Base-by-base conservation (phyloP, 2,888 invertebrate genomes). In the Chirona hameri region DNA sequence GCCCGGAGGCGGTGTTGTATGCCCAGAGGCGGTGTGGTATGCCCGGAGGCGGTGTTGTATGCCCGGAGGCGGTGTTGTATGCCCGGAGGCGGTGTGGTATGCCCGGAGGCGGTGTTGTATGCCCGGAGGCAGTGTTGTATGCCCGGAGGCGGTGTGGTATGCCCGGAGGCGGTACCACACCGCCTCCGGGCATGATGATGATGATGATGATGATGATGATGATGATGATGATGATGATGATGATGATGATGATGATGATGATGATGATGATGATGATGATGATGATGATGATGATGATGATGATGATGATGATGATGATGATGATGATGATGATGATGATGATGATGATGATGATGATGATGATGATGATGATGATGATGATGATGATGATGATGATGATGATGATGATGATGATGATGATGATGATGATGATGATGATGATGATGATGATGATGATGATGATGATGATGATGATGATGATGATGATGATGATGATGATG, bases 191-290 rank as follows among this genome's bases (percentile, higher is more conserved):
- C 21, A 65, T n/a, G 65, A 65, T n/a, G 65, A 65, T n/a, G 65
- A 65, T n/a, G 65, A 65, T n/a, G 65, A 65, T n/a, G 65, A 65
- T n/a, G 65, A 65, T n/a, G 65, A 65, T n/a, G 65, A 65, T n/a
- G 65, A 65, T n/a, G 65, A 65, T n/a, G 65, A 65, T n/a, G 65
- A 65, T n/a, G 65, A 65, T n/a, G 65, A 65, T n/a, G 65, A 65
- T n/a, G n/a, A 65, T 65, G 65, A 65, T 65, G n/a, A 65, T 65
- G n/a, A 65, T 65, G n/a, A 65, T 65, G n/a, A 65, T 65, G n/a
- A 65, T 65, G n/a, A 65, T 65, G n/a, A 65, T 65, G n/a, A 65
- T 65, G n/a, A 65, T 65, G n/a, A 65, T 65, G n/a, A 65, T 65
- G n/a, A 65, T 65, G n/a, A 65, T 65, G n/a, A 65, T 65, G n/a